These are phyloP conservation scores for Andrena flavipes DNA, from an alignment of 2,888 invertebrate genomes.

Conservation along the genomic window DNA sequence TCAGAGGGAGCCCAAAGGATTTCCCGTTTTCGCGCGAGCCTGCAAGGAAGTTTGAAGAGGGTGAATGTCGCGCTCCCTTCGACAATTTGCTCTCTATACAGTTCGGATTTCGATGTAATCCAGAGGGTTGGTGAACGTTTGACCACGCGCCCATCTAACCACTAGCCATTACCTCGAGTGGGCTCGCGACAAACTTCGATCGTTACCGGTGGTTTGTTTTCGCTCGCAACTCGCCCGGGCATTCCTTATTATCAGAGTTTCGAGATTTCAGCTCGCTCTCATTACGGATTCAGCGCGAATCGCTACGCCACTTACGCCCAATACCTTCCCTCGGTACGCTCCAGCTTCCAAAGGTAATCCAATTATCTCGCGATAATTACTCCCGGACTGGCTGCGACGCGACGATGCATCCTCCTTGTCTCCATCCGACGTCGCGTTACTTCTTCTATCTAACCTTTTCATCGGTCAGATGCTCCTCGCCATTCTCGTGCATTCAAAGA, in stretches of 20 bases:
- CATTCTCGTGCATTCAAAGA: not conserved
- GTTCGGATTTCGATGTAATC: slow-evolving; percentile 52
- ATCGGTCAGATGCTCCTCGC: not conserved
- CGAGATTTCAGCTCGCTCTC: slow-evolving; percentile 45
- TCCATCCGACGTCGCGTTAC: not conserved
- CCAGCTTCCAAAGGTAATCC: slow-evolving; percentile 20
- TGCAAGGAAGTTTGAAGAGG: slow-evolving; percentile 28
- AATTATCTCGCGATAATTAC: slow-evolving; percentile 41
- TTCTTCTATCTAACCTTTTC: not conserved
- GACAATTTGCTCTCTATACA: slow-evolving; percentile 44
- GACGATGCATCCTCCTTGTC: not conserved
- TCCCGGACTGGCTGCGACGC: not conserved
- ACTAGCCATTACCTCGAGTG: slow-evolving; percentile 45
- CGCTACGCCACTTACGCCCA: slow-evolving; percentile 19
- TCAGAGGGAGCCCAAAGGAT: slow-evolving; percentile 30
- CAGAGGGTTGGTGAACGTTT: slow-evolving; percentile 37
- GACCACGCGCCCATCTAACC: slow-evolving; percentile 60
- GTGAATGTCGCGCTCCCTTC: slow-evolving; percentile 12
- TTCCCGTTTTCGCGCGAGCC: slow-evolving; percentile 13
- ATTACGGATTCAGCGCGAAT: slow-evolving; percentile 35
- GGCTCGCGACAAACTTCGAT: slow-evolving; percentile 52
- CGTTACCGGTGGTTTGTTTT: slow-evolving; percentile 54
- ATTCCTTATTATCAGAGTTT: slow-evolving; percentile 50
- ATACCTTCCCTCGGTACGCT: not conserved
- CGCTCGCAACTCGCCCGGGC: slow-evolving; percentile 4